Base-by-base conservation (phyloP, 2,113 vertebrate genomes). In the Lepisosteus osseus region DNA sequence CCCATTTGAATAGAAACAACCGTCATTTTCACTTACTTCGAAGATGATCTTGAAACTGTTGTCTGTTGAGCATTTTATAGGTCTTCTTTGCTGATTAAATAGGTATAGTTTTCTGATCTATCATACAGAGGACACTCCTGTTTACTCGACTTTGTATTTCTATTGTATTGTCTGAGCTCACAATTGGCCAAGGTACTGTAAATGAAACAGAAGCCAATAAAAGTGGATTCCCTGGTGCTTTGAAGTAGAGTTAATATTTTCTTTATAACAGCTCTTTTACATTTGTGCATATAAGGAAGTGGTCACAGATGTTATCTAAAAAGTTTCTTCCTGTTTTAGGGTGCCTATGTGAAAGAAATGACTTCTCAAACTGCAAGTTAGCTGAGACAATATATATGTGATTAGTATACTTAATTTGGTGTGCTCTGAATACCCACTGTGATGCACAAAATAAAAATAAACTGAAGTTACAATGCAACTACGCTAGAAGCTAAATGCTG, bases 281-380 rank as follows among this genome's bases (percentile, higher is more conserved):
- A 65, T 70, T 74, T 70, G 51, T 70, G 73, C 55, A 44, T 63
- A 68, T 75, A 64, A 75, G 73, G 73, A 75, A 75, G 73, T 75
- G 73, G 73, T 75, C 68, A 67, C 73, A 75, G 73, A 75, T 75
- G 68, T 75, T 75, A 75, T 75, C 73, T n/a, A 12, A 64, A 69
- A 65, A 54, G 29, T 29, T 71, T 9, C 73, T 75, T 75, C 73
- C 73, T 65, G 73, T 75, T 74, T 75, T 68, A 55, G 41, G 47
- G 43, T 54, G 68, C 29, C 29, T 63, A n/a, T 63, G 62, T 59
- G 62, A 63, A 47, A 65, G 63, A 61, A 70, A 65, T 29, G 59
- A 68, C 56, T 65, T 65, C 1, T n/a, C 42, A 65, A 65, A 72
- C 40, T 65, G 59, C 69, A 51, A 65, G 9, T 5, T 11, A 40